Conservation (phyloP, 2,797 vertebrate genomes). For the Dromococcyx pavoninus region DNA sequence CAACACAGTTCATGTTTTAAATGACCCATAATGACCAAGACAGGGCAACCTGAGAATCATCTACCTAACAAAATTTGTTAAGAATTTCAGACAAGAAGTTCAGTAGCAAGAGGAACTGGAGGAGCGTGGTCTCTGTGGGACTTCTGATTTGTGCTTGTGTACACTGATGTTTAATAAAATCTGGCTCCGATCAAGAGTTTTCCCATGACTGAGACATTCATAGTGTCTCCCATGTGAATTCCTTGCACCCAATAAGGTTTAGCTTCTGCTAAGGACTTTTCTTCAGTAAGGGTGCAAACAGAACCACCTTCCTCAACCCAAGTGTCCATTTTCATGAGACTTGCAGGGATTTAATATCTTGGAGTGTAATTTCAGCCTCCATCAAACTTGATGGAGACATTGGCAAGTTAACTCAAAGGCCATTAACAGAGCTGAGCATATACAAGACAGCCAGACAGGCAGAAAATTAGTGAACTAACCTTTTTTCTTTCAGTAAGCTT, state of each 20-base stretch:
- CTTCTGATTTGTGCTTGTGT: neutral
- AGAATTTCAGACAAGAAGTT: neutral
- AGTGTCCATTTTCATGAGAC: neutral
- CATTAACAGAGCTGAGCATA: neutral
- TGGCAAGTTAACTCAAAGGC: neutral
- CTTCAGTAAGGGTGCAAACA: neutral
- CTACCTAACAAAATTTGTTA: neutral
- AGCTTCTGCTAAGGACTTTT: neutral
- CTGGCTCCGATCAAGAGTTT: neutral
- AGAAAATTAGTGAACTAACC: neutral
- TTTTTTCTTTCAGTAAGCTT: neutral
- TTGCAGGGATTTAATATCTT: neutral
- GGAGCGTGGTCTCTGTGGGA: neutral
- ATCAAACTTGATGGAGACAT: neutral
- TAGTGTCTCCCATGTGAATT: neutral
- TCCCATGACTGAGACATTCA: neutral
- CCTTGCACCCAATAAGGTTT: neutral
- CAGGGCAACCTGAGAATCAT: neutral
- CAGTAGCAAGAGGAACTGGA: neutral
- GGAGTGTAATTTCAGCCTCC: neutral
- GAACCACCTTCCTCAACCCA: neutral
- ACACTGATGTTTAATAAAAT: neutral
- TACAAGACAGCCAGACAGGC: rapidly evolving
- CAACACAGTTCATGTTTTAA: neutral
- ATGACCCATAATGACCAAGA: neutral